A percentile compares a stretch with the other conserved stretches of the same genome.
Evolutionary conservation across 2,113 vertebrate genomes (phyloP).

Genomic region (Halichoeres trimaculatus): DNA sequence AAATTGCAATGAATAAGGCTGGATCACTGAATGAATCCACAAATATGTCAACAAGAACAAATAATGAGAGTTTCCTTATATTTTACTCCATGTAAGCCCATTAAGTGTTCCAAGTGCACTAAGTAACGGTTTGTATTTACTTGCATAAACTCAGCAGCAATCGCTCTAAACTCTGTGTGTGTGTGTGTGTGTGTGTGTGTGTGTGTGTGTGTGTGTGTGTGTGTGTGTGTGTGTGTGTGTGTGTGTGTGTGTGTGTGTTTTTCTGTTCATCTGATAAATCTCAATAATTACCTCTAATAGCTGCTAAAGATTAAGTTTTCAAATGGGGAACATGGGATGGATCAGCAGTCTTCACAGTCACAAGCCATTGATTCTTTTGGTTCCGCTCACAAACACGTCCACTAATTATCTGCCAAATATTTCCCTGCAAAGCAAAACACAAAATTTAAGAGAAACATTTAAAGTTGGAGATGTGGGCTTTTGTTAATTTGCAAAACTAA

Average conservation of each 20-base stretch:
- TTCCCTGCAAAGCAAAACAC: slow-evolving; percentile 87
- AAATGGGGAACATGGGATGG: slow-evolving; percentile 58
- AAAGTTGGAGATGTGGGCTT: not conserved
- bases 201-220: slow-evolving; percentile 37
- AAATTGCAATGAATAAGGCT: slow-evolving; percentile 68
- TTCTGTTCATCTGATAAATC: slow-evolving; percentile 5
- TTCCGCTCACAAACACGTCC: slow-evolving; percentile 49
- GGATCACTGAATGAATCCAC: slow-evolving; percentile 68
- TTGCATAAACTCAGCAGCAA: slow-evolving; percentile 77
- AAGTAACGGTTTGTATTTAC: slow-evolving; percentile 62
- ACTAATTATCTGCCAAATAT: slow-evolving; percentile 97
- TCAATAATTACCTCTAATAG: slow-evolving; percentile 1
- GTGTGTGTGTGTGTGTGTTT: no score
- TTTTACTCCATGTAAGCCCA: slow-evolving; percentile 47
- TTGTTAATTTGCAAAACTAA: no score
- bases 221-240: slow-evolving; percentile 35
- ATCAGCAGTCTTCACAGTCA: slow-evolving; percentile 74
- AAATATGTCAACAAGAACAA: slow-evolving; percentile 55
- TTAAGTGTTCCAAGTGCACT: slow-evolving; percentile 55
- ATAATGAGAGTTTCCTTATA: slow-evolving; percentile 47
- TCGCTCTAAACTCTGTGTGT: slow-evolving; percentile 47
- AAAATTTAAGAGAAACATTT: not conserved
- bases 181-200: slow-evolving; percentile 37
- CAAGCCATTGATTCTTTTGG: slow-evolving; percentile 60
- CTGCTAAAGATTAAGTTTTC: slow-evolving; percentile 39